Evolutionary conservation across 1,140 invertebrate species (phyloP), one percentile per base, ranked within the genome.

Genomic region (Drosophila kurseongensis): DNA sequence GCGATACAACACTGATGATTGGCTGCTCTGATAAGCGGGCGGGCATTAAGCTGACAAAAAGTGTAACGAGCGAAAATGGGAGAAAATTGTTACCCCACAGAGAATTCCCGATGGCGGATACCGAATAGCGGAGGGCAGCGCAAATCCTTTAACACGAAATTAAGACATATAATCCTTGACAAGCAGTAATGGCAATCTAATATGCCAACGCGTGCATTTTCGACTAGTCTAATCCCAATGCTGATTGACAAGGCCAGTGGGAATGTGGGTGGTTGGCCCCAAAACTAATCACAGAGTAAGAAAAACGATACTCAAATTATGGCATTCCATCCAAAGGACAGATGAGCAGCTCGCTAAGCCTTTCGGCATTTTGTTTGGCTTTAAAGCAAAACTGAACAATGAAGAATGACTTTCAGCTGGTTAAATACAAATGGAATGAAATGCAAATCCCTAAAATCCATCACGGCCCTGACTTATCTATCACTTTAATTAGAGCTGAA

Each of bases 81-180:
- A 81, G 72, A 77, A 67, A 72, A 57, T 48, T 42, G 18, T 35
- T 40, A 29, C 50, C 27, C 35, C 27, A 45, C 6, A 35, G 44
- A 27, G 23, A 48, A 47, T 51, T 47, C 41, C 50, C 8, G 48
- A 72, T 40, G 38, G 54, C 27, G 40, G 18, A 63, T 45, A 32
- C 45, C 42, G 40, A 27, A 63, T 45, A 32, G 50, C 50, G 66
- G 23, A 71, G 66, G 67, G 68, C 68, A 84, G 84, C 66, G 77
- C 44, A 89, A 89, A 89, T 90, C 84, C 84, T 84, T 89, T 89
- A 89, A 89, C 84, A 89, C 84, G 77, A 89, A 89, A 89, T 89
- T 89, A 89, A 89, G 84, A 84, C 59, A 78, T 61, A 78, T 89
- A 89, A 89, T 89, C 84, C 84, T 54, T 89, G 84, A 89, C 84